These are phyloP conservation scores for Coenobita brevimanus DNA, from an alignment of 1,140 invertebrate species.

Conservation along the genomic window DNA sequence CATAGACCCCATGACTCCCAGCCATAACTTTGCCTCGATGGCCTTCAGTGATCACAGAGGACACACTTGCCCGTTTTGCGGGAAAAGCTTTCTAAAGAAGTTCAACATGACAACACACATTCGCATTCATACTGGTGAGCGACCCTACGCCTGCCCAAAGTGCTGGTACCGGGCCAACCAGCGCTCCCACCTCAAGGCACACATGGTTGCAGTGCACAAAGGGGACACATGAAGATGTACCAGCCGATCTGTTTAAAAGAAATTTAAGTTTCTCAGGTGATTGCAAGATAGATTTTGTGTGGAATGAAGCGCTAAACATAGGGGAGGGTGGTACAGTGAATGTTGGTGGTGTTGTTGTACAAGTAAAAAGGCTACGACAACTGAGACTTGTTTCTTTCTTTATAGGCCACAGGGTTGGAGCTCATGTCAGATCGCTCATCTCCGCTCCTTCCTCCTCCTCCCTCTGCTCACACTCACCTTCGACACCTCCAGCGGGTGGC, in stretches of 20 bases:
- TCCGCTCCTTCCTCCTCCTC: slow-evolving; percentile 61
- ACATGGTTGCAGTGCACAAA: slow-evolving; percentile 55
- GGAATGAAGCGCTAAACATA: too few relatives aligned
- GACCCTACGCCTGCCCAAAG: slow-evolving; percentile 55
- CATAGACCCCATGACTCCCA: slow-evolving; percentile 31
- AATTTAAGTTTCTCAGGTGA: slow-evolving; percentile 5
- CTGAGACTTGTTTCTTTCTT: slow-evolving; percentile 66
- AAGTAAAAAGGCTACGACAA: slow-evolving; percentile 25
- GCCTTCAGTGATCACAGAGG: slow-evolving; percentile 32
- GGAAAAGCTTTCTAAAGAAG: slow-evolving; percentile 58
- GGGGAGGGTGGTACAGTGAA: slow-evolving; percentile 15
- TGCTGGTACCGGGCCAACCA: slow-evolving; percentile 61
- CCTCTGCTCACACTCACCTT: slow-evolving; percentile 55
- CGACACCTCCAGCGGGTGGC: slow-evolving; percentile 51
- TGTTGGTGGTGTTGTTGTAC: slow-evolving; percentile 25
- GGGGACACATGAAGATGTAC: slow-evolving; percentile 1
- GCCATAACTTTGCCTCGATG: slow-evolving; percentile 38
- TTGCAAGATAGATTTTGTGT: slow-evolving; percentile 2
- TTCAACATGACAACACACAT: slow-evolving; percentile 60
- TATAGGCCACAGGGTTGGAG: slow-evolving; percentile 58
- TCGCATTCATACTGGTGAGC: slow-evolving; percentile 52
- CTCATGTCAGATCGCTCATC: slow-evolving; percentile 59
- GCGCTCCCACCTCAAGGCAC: slow-evolving; percentile 55
- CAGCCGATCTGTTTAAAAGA: not conserved
- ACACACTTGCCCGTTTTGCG: slow-evolving; percentile 54